A percentile compares a stretch with the other conserved stretches of the same genome.
These are phyloP conservation scores for Prionace glauca DNA, from an alignment of 2,797 vertebrate species.

Conservation along the genomic window DNA sequence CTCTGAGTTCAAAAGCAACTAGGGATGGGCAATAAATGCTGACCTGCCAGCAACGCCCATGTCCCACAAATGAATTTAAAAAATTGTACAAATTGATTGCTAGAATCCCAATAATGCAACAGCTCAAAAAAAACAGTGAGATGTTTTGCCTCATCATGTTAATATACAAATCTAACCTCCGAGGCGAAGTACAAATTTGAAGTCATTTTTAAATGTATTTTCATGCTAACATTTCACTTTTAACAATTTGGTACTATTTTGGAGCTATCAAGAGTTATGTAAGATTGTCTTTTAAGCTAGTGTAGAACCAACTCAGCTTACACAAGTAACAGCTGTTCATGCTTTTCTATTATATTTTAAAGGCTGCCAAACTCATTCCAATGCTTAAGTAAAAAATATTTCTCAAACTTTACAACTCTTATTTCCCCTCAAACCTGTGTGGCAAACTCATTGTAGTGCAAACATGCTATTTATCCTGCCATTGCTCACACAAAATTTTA, in stretches of 20 bases:
- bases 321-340: not conserved
- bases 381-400: not conserved
- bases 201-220: not conserved
- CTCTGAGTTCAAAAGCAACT: no score
- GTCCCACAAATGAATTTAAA: no score
- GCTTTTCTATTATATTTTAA: not conserved
- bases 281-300: not conserved
- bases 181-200: not conserved
- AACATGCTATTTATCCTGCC: constrained; percentile 30
- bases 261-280: not conserved
- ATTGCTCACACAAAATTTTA: constrained; percentile 11
- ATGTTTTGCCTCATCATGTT: not conserved
- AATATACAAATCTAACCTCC: not conserved
- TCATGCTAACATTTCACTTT: not conserved
- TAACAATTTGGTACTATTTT: not conserved
- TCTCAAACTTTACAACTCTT: not conserved
- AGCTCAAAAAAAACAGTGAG: not conserved
- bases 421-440: not conserved
- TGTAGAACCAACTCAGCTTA: not conserved
- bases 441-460: not conserved
- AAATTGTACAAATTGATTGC: not conserved
- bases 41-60: no score
- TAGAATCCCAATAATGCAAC: not conserved
- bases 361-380: not conserved
- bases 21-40: no score